Conservation (phyloP, 2,888 invertebrate species). For the Ectemnius cavifrons region DNA sequence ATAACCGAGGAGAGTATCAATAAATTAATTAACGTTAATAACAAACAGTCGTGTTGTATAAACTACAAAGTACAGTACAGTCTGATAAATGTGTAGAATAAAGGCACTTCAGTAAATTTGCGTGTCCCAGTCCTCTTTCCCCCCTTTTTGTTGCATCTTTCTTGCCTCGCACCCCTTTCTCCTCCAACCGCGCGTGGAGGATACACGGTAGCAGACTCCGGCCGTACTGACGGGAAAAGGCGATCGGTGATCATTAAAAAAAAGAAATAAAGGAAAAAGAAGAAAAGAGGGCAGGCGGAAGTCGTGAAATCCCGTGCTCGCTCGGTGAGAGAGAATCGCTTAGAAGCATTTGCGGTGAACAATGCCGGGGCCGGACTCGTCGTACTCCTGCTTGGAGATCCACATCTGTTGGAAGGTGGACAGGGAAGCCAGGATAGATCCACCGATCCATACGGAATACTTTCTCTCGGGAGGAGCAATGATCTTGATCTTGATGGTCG, state of each 20-base stretch:
- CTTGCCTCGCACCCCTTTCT: constrained; percentile 36
- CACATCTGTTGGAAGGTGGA: constrained; percentile 96
- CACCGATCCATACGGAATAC: constrained; percentile 99
- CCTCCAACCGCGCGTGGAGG: constrained; percentile 12
- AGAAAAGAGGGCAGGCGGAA: constrained; percentile 50
- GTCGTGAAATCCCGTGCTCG: constrained; percentile 22
- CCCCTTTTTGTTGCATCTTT: constrained; percentile 34
- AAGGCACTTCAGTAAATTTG: constrained; percentile 72
- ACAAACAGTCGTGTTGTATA: constrained; percentile 73
- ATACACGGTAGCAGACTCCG: not conserved
- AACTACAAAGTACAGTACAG: constrained; percentile 74
- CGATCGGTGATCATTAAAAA: constrained; percentile 33
- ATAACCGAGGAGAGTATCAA: constrained; percentile 58
- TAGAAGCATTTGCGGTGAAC: constrained; percentile 99
- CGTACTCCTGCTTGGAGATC: constrained; percentile 98
- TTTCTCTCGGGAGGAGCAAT: constrained; percentile 97
- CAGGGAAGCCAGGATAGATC: constrained; percentile 95
- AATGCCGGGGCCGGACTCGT: constrained; percentile 96
- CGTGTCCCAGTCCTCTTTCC: constrained; percentile 42
- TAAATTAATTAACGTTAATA: constrained; percentile 72
- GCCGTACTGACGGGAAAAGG: constrained; percentile 14
- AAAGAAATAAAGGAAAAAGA: constrained; percentile 5
- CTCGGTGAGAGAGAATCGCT: constrained; percentile 77
- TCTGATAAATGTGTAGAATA: constrained; percentile 76
- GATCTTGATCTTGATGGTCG: constrained; percentile 97